Base-by-base conservation (phyloP, 37 sponge, comb jelly and placozoan genomes). In the Agelas oroides region DNA sequence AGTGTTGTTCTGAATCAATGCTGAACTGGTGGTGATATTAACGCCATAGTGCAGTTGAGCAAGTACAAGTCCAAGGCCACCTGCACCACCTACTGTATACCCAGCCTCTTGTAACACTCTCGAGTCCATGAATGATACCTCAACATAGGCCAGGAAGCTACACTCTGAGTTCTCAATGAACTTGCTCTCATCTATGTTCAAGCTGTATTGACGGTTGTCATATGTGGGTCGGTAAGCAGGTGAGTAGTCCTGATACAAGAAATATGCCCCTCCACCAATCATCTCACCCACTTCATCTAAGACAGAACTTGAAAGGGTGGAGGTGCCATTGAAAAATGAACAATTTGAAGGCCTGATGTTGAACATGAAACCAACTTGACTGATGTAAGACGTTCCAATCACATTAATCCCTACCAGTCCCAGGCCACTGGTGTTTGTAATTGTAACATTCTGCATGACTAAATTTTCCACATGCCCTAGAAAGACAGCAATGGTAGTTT, bases 381-480 rank as follows among this genome's bases (percentile, higher is more conserved):
- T 59, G 34, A 86, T 38, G 34, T 30, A 18, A 2, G 80, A 79
- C 23, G 63, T 59, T 38, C 87, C 87, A 12, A 79, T 30, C 14
- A 79, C 54, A 53, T 86, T 86, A 24, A 86, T 54, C 6, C 87
- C 87, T 23, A 79, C 76, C 20, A 86, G 72, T 0, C 87, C 87
- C 21, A 86, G 25, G 23, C 87, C 87, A 34, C 23, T 46, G 3
- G 72, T 79, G 28, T 72, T 71, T 1, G 60, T 59, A 35, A 86
- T 62, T 11, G 30, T n/a, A 14, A 78, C 80, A 37, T 73, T 21
- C 8, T 86, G 71, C 66, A 79, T 62, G 0, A 13, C 23, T 23
- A 86, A 34, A 52, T 72, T 65, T 1, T 38, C 34, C 28, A 58
- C 68, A 27, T 53, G 27, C 1, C 77, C 87, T 11, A 86, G 30